Evolutionary conservation across 2,888 invertebrate genomes (phyloP).

Genomic region (Caradrina clavipalpis): DNA sequence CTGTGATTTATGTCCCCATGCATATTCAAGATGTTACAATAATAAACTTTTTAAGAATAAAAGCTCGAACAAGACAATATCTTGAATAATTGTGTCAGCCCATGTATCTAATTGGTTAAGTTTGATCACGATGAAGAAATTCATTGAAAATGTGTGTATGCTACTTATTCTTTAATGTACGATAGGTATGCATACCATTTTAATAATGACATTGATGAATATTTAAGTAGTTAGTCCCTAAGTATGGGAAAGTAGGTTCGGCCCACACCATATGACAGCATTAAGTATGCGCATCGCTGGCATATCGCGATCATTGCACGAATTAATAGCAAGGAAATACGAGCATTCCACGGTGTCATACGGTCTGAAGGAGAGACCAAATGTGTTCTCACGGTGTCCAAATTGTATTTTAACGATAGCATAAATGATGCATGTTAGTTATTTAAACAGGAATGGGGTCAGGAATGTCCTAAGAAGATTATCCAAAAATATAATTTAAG

Average conservation of each 20-base stretch:
- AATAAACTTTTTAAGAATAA: conserved; percentile 8
- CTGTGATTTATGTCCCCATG: conserved; percentile 49
- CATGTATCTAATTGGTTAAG: not conserved
- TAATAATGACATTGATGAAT: conserved; percentile 49
- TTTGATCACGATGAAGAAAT: no score
- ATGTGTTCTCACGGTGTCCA: conserved; percentile 82
- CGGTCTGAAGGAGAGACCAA: conserved; percentile 74
- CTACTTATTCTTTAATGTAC: conserved; percentile 10
- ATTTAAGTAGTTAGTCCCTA: conserved; percentile 53
- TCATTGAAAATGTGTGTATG: conserved; percentile 15
- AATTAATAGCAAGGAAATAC: conserved; percentile 89
- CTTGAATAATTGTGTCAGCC: not conserved
- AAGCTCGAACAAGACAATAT: not conserved
- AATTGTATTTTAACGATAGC: conserved; percentile 46
- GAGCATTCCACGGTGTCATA: conserved; percentile 79
- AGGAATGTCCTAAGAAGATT: conserved; percentile 11
- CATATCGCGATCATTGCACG: conserved; percentile 86
- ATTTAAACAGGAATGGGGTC: conserved; percentile 21
- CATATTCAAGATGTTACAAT: conserved; percentile 31
- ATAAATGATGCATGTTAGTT: conserved; percentile 54
- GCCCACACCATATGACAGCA: conserved; percentile 81
- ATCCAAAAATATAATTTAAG: conserved; percentile 4
- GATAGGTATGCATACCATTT: conserved; percentile 21
- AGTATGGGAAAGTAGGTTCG: conserved; percentile 80
- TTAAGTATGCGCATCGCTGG: conserved; percentile 82